phyloP scores from a whole-genome alignment of 2,888 invertebrate genomes.

The Lobophora halterata region DNA sequence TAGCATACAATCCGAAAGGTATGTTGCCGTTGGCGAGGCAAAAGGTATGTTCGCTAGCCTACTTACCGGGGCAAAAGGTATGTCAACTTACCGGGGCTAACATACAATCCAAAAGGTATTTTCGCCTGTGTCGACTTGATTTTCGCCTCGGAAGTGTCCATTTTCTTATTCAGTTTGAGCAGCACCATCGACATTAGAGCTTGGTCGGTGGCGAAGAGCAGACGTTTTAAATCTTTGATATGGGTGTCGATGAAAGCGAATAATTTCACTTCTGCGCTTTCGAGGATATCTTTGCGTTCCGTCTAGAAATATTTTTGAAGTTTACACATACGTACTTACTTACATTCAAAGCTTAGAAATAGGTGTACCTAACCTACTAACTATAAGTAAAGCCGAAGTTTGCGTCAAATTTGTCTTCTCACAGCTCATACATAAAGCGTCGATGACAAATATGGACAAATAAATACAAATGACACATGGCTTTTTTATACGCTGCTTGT shows the following conservation, averaged over 20 bases:
- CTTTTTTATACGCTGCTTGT: too few species aligned
- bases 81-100: slow-evolving; percentile 58
- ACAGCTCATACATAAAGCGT: too few species aligned
- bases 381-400: not conserved
- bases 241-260: slow-evolving; percentile 61
- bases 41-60: too few species aligned
- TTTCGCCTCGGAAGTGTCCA: slow-evolving; percentile 72
- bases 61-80: not conserved
- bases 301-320: slow-evolving; percentile 39
- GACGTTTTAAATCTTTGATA: slow-evolving; percentile 65
- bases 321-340: too few species aligned
- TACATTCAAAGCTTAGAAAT: too few species aligned
- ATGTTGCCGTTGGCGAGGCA: too few species aligned
- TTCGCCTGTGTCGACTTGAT: slow-evolving; percentile 69
- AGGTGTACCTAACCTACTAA: too few species aligned
- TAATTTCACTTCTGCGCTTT: slow-evolving; percentile 51
- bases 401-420: too few species aligned
- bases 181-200: slow-evolving; percentile 73
- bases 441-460: too few species aligned
- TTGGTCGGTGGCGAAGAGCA: slow-evolving; percentile 67
- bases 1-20: too few species aligned
- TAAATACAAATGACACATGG: too few species aligned
- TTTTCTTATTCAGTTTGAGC: slow-evolving; percentile 69
- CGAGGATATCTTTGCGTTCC: slow-evolving; percentile 61
- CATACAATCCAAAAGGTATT: slow-evolving; percentile 71